These are phyloP conservation scores for Chrysogorgia sp. DNA, from an alignment of 92 coral and sea anemone species.

Conservation along the genomic window DNA sequence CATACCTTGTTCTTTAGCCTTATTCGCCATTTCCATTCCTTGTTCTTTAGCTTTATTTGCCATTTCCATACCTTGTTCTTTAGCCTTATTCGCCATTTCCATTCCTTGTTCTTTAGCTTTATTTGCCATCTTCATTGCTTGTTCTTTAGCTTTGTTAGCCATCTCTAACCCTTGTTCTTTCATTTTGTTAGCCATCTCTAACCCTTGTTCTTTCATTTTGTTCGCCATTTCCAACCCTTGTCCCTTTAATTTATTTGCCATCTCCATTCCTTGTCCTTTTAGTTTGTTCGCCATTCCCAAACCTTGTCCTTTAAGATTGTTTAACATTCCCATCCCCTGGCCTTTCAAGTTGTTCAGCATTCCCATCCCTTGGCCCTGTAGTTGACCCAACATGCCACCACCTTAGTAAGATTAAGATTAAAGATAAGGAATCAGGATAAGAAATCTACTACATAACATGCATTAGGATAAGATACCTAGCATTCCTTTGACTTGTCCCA, in stretches of 20 bases:
- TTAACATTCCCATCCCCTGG: slow-evolving; percentile 63
- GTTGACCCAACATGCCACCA: slow-evolving; percentile 57
- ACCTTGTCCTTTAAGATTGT: slow-evolving; percentile 67
- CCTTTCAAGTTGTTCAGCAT: slow-evolving; percentile 58
- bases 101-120: slow-evolving; percentile 76
- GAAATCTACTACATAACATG: no score
- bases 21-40: slow-evolving; percentile 67
- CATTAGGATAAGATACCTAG: slow-evolving; percentile 48
- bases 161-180: slow-evolving; percentile 61
- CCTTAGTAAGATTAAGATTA: slow-evolving; percentile 44
- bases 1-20: slow-evolving; percentile 76
- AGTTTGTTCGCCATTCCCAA: slow-evolving; percentile 60
- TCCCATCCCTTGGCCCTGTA: slow-evolving; percentile 64
- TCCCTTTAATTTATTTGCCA: slow-evolving; percentile 47
- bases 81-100: slow-evolving; percentile 62
- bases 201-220: slow-evolving; percentile 75
- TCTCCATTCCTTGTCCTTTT: slow-evolving; percentile 57
- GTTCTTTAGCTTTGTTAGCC: slow-evolving; percentile 62
- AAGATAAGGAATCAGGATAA: neutral
- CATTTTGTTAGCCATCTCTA: slow-evolving; percentile 63
- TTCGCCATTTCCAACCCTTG: slow-evolving; percentile 55
- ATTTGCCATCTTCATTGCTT: slow-evolving; percentile 69
- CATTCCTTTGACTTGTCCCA: slow-evolving; percentile 61
- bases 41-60: slow-evolving; percentile 71
- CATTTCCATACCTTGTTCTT: slow-evolving; percentile 79